Percentiles rank a stretch among this genome's conserved stretches.
These are phyloP conservation scores for Chlorops oryzae DNA, from an alignment of 1,140 invertebrate species.

Conservation along the genomic window DNA sequence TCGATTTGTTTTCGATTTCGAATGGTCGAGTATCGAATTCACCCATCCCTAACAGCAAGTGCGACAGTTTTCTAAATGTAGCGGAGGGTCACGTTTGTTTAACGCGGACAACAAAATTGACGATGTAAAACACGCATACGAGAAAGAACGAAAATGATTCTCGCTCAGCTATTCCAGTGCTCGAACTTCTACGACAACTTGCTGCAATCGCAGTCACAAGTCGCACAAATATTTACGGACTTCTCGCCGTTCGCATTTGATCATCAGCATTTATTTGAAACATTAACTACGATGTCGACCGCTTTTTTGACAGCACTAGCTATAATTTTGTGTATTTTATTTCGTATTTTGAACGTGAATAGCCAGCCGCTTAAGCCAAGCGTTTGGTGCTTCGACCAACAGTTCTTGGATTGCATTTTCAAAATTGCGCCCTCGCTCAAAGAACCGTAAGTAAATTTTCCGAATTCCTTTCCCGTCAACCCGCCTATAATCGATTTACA, in stretches of 20 bases:
- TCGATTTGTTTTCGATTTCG: too few species aligned
- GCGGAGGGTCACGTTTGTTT: too few species aligned
- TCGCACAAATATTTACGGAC: conserved; percentile 13
- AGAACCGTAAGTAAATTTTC: conserved; percentile 74
- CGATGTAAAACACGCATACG: too few species aligned
- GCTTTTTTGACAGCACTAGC: conserved; percentile 67
- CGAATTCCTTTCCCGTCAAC: too few species aligned
- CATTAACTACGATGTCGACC: conserved; percentile 59
- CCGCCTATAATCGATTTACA: too few species aligned
- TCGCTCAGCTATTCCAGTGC: conserved; percentile 10
- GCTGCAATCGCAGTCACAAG: conserved; percentile 12
- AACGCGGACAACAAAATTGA: too few species aligned
- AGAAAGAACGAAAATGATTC: too few species aligned
- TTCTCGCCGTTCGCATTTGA: conserved; percentile 14
- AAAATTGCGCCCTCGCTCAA: conserved; percentile 68
- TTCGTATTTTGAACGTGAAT: conserved; percentile 75
- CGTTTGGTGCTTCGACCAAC: conserved; percentile 65
- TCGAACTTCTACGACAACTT: conserved; percentile 14
- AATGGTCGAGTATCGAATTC: too few species aligned
- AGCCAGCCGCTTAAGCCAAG: conserved; percentile 67
- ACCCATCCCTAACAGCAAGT: too few species aligned
- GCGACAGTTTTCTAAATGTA: too few species aligned
- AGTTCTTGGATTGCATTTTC: conserved; percentile 68
- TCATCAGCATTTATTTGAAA: conserved; percentile 10
- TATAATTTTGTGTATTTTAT: conserved; percentile 71